These are phyloP conservation scores for Tetranychus cinnabarinus DNA, from an alignment of 1,140 invertebrate genomes.

Conservation along the genomic window DNA sequence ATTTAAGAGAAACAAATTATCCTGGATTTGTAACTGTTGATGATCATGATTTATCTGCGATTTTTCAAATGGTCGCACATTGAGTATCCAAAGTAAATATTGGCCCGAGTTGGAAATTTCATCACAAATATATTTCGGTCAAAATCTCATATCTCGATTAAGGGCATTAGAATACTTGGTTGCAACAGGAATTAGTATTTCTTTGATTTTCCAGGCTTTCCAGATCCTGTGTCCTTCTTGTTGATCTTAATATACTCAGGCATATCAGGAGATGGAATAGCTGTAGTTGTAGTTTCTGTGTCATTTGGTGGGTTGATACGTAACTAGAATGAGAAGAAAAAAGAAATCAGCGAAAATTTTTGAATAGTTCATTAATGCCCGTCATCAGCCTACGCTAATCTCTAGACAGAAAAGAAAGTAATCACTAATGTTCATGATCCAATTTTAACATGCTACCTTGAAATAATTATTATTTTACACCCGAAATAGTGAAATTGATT, in stretches of 20 bases:
- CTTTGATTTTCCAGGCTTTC: not conserved
- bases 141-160: no score
- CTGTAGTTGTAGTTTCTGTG: slow-evolving; percentile 4
- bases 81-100: no score
- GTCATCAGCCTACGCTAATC: not conserved
- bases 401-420: not conserved
- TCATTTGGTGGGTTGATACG: slow-evolving; percentile 10
- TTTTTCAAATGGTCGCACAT: no score
- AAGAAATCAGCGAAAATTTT: not conserved
- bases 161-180: no score
- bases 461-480: not conserved
- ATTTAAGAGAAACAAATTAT: no score
- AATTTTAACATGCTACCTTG: no score
- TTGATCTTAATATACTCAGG: slow-evolving; percentile 8
- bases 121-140: no score
- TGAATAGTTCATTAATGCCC: not conserved
- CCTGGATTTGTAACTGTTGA: no score
- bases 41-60: no score
- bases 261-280: slow-evolving; percentile 10
- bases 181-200: not conserved
- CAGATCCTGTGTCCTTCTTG: not conserved
- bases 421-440: not conserved
- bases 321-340: slow-evolving; percentile 1
- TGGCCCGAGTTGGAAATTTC: no score
- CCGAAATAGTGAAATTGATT: not conserved